phyloP scores from a whole-genome alignment of 2,797 vertebrate genomes.

The Anniella stebbinsi region DNA sequence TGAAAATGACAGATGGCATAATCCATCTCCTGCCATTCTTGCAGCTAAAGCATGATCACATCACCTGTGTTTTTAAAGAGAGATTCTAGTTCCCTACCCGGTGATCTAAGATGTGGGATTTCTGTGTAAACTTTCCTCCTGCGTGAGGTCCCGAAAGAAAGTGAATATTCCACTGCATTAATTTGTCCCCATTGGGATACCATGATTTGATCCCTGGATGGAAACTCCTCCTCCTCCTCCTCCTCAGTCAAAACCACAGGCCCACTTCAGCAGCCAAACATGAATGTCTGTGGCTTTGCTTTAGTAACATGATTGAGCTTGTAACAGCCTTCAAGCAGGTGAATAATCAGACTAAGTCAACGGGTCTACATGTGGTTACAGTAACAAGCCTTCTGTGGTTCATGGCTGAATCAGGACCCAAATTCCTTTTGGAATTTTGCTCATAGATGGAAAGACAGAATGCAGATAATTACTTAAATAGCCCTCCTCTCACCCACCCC shows the following conservation, averaged over 20 bases:
- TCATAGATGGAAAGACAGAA: constrained; percentile 61
- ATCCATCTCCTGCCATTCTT: constrained; percentile 19
- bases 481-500: constrained; percentile 39
- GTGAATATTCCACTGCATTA: constrained; percentile 50
- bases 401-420: constrained; percentile 9
- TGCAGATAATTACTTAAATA: constrained; percentile 51
- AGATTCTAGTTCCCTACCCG: constrained; percentile 35
- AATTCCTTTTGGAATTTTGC: constrained; percentile 63
- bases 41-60: constrained; percentile 19
- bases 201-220: constrained; percentile 67
- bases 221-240: constrained; percentile 47
- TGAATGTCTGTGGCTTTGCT: constrained; percentile 57
- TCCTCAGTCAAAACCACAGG: constrained; percentile 73
- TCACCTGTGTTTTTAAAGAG: constrained; percentile 29
- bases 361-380: background rate
- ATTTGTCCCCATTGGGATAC: constrained; percentile 53
- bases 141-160: constrained; percentile 44
- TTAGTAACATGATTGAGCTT: constrained; percentile 40
- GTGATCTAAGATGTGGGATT: constrained; percentile 54
- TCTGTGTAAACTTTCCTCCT: constrained; percentile 21
- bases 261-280: constrained; percentile 68
- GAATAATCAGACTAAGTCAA: constrained; percentile 29
- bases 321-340: constrained; percentile 32
- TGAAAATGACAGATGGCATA: background rate
- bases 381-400: background rate